phyloP scores from a whole-genome alignment of 2,113 vertebrate genomes.

The Peromyscus maniculatus region DNA sequence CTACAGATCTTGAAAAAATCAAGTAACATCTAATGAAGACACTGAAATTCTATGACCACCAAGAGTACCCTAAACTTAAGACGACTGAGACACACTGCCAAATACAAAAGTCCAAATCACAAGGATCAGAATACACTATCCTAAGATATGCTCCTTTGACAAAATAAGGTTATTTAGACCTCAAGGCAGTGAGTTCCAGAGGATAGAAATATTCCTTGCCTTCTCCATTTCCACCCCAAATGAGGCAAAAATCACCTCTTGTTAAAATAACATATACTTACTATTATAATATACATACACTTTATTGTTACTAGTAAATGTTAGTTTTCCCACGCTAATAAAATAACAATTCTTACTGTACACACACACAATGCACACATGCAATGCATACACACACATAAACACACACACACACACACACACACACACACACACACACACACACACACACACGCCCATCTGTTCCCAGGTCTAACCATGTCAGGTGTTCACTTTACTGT shows the following conservation, averaged over 20 bases:
- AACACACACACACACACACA: neutral
- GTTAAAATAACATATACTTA: neutral
- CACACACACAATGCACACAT: neutral
- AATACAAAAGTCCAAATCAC: slow-evolving; percentile 30
- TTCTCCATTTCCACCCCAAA: neutral
- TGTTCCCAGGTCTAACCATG: neutral
- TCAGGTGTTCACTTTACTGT: neutral
- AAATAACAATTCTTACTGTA: neutral
- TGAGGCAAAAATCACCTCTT: neutral
- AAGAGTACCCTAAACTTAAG: neutral
- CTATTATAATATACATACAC: neutral
- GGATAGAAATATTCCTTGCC: neutral
- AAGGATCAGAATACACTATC: neutral
- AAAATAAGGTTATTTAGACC: neutral
- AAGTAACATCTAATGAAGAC: neutral
- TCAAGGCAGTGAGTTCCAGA: neutral
- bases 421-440: neutral
- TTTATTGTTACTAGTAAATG: neutral
- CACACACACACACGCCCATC: neutral
- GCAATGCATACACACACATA: neutral
- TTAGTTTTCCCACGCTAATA: neutral
- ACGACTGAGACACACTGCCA: neutral
- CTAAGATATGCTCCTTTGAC: neutral
- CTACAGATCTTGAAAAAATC: neutral
- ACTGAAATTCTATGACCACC: slow-evolving; percentile 18